A percentile compares a stretch with the other conserved stretches of the same genome.
phyloP scores from a whole-genome alignment of 2,797 vertebrate genomes.

The Leptoclinus maculatus region DNA sequence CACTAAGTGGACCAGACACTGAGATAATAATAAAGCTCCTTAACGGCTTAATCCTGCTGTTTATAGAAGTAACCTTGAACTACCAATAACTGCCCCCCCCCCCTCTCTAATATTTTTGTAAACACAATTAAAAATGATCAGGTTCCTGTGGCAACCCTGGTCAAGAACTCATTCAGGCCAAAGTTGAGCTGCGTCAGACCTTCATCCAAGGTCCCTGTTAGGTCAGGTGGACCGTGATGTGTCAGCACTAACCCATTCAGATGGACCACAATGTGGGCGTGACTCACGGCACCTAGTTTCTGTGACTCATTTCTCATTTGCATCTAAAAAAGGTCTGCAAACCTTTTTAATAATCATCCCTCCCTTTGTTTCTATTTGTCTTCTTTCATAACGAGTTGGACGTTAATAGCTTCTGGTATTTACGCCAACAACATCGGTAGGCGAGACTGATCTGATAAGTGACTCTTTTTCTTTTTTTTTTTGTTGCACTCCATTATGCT shows the following conservation, averaged over 20 bases:
- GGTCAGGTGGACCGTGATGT: conserved; percentile 4
- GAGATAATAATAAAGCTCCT: too few relatives aligned
- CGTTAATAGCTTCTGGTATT: conserved; percentile 61
- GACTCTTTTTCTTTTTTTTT: conserved; percentile 64
- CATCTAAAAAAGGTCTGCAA: conserved; percentile 16
- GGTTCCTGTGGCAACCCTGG: not conserved
- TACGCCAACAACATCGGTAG: conserved; percentile 43
- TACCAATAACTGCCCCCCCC: not conserved
- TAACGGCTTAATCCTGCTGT: not conserved
- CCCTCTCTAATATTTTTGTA: not conserved
- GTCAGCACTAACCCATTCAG: not conserved
- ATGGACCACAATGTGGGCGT: not conserved
- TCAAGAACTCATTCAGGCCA: not conserved
- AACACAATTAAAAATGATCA: not conserved
- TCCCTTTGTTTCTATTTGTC: conserved; percentile 28
- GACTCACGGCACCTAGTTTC: not conserved
- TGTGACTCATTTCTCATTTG: conserved; percentile 12
- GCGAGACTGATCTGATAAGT: conserved; percentile 52
- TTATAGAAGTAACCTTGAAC: not conserved
- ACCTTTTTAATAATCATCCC: conserved; percentile 18
- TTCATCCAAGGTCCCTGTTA: not conserved
- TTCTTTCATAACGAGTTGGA: conserved; percentile 42
- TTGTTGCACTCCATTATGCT: conserved; percentile 75
- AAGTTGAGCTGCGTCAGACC: not conserved
- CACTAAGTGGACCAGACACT: too few relatives aligned